These are phyloP conservation scores for Cricetomys ansorgei DNA, from an alignment of 2,113 vertebrate genomes.

Conservation along the genomic window DNA sequence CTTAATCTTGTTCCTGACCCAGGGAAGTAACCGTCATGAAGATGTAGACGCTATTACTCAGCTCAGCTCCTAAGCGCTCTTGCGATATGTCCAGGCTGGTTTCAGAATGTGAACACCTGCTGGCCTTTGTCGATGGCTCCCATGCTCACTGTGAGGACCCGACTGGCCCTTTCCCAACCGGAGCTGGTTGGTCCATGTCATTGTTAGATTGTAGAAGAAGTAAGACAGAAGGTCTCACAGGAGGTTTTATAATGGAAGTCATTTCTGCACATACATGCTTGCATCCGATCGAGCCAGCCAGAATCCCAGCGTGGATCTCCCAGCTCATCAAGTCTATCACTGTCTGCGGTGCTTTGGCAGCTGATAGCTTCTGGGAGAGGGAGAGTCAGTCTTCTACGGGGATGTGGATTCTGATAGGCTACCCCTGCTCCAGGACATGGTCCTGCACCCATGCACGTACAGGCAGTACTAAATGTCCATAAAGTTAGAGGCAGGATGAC, in stretches of 20 bases:
- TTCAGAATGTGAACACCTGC: not conserved
- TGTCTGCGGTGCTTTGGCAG: not conserved
- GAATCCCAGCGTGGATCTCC: not conserved
- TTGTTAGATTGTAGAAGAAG: not conserved
- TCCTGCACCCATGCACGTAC: not conserved
- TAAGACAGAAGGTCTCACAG: not conserved
- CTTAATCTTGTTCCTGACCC: not conserved
- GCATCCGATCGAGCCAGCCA: not conserved
- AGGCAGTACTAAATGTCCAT: not conserved
- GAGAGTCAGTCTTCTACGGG: not conserved
- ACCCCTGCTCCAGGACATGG: not conserved
- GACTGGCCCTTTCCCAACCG: not conserved
- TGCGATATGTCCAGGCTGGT: fast-evolving
- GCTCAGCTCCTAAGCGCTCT: not conserved
- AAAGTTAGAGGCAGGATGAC: not conserved
- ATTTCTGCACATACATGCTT: not conserved
- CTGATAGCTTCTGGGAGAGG: not conserved
- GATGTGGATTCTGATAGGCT: not conserved
- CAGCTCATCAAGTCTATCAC: not conserved
- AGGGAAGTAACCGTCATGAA: not conserved
- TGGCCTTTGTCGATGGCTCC: not conserved
- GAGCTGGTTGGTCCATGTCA: not conserved
- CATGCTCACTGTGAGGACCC: not conserved
- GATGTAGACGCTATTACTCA: fast-evolving
- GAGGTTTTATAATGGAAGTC: not conserved